Conservation (phyloP, 2,113 vertebrate genomes). For the Gnathonemus echidnorhynchus region DNA sequence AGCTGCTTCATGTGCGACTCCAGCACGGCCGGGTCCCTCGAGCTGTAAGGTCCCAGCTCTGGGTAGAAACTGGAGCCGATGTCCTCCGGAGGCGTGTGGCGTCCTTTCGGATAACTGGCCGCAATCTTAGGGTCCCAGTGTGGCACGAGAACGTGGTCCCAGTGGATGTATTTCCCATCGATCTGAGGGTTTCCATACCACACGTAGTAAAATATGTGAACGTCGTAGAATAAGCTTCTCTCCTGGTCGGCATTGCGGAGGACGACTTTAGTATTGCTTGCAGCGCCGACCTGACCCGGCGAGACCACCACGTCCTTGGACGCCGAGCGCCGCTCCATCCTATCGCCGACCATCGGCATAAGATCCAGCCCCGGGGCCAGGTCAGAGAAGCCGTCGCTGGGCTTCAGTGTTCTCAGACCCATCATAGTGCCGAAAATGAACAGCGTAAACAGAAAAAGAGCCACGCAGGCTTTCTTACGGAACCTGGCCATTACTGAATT, state of each 20-base stretch:
- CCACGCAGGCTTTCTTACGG: slow-evolving; percentile 71
- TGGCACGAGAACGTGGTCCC: slow-evolving; percentile 81
- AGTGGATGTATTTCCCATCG: slow-evolving; percentile 72
- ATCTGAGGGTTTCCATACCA: slow-evolving; percentile 75
- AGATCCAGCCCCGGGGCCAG: slow-evolving; percentile 66
- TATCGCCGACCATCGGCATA: slow-evolving; percentile 49
- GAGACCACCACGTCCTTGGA: slow-evolving; percentile 40
- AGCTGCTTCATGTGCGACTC: slow-evolving; percentile 77
- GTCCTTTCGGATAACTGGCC: slow-evolving; percentile 76
- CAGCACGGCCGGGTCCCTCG: slow-evolving; percentile 70
- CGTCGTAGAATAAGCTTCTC: slow-evolving; percentile 69
- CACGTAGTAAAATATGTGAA: slow-evolving; percentile 83
- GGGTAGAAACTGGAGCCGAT: slow-evolving; percentile 80
- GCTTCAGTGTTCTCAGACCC: slow-evolving; percentile 77
- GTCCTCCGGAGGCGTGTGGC: slow-evolving; percentile 72
- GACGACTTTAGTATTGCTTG: slow-evolving; percentile 62
- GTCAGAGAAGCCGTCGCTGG: slow-evolving; percentile 73
- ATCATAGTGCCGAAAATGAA: slow-evolving; percentile 84
- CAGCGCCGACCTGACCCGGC: slow-evolving; percentile 45
- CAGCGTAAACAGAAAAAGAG: slow-evolving; percentile 76
- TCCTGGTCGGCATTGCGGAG: slow-evolving; percentile 58
- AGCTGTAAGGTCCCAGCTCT: slow-evolving; percentile 80
- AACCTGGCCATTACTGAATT: slow-evolving; percentile 71
- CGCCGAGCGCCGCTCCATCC: slow-evolving; percentile 46
- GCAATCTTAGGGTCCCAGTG: slow-evolving; percentile 90